Evolutionary conservation across 2,888 invertebrate genomes (phyloP), one percentile per base, ranked within the genome.

Genomic region (Drosophila borealis): DNA sequence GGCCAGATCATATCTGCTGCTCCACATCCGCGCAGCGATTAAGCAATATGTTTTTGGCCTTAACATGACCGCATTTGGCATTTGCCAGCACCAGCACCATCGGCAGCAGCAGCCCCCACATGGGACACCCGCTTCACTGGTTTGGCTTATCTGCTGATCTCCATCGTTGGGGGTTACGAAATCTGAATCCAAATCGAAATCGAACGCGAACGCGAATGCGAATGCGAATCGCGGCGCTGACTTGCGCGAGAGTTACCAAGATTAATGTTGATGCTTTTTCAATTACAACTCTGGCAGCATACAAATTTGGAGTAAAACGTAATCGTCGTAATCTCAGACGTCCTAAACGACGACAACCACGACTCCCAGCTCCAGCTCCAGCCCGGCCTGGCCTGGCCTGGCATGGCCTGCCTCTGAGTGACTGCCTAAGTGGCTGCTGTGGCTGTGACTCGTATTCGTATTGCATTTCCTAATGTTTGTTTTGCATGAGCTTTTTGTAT

Each of bases 221-320:
- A 65, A 17, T 10, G 51, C 66, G 66, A 69, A 66, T 63, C 70
- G 70, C 54, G 66, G 51, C 34, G 54, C 49, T 63, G 73, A 70
- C 66, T 79, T 72, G 77, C 67, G 60, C 73, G 73, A 78, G 80
- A 82, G 85, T 89, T 81, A 90, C 90, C 80, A 91, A 90, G 91
- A 90, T 91, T 91, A 91, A 90, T 90, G 91, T 90, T 91, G 90
- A 90, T 90, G 90, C 89, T 88, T 90, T 90, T 91, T 90, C 91
- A 91, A 91, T 90, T 90, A 90, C 90, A 91, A 85, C 84, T 86
- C 75, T 85, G 88, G 85, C 88, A 85, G 84, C 85, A 89, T 85
- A 89, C 89, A 88, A 90, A 89, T 89, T 89, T 89, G 88, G 88
- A 89, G 85, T 90, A 90, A 90, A 89, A 88, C 85, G 88, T 86